phyloP scores from a whole-genome alignment of 2,113 vertebrate species.

The Antigone vipio region DNA sequence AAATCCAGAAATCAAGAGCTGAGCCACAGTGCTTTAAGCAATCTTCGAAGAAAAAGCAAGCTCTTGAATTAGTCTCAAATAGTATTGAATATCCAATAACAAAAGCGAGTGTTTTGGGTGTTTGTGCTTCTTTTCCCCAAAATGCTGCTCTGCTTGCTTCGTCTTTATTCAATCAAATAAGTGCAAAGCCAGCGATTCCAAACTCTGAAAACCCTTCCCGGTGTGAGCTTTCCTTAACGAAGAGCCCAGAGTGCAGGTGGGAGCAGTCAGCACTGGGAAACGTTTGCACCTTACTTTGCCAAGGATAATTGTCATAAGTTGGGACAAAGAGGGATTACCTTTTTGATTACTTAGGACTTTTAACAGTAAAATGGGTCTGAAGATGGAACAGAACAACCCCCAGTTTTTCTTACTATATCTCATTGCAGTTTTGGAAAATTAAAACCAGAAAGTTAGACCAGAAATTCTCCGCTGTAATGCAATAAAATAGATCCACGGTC shows the following conservation, averaged over 20 bases:
- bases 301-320: background rate
- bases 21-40: background rate
- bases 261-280: background rate
- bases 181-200: background rate
- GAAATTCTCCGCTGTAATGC: background rate
- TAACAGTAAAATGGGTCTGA: background rate
- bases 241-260: background rate
- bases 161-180: background rate
- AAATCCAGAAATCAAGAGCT: background rate
- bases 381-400: background rate
- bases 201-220: background rate
- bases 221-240: background rate
- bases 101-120: background rate
- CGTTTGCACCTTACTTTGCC: background rate
- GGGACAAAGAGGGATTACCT: background rate
- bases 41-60: background rate
- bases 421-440: background rate
- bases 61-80: background rate
- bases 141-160: background rate
- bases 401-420: background rate
- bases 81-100: background rate
- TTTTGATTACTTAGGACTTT: background rate
- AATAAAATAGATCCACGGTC: background rate
- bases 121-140: background rate
- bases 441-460: background rate